These are phyloP conservation scores for Coturnix japonica DNA, from an alignment of 2,113 vertebrate species.

Conservation along the genomic window DNA sequence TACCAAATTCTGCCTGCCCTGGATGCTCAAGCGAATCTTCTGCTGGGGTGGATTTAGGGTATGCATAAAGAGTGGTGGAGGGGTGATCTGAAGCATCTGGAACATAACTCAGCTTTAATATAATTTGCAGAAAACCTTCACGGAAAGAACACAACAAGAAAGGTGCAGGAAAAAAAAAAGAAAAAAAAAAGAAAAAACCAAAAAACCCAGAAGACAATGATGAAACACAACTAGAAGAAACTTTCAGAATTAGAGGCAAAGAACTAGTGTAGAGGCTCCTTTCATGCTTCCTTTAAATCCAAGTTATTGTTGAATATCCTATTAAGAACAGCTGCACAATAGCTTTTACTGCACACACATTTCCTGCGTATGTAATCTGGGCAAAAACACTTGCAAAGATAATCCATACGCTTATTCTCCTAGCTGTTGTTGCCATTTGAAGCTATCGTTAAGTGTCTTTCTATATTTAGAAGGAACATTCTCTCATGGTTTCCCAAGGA, in stretches of 20 bases:
- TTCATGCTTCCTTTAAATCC: neutral
- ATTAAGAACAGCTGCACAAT: neutral
- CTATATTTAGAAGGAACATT: neutral
- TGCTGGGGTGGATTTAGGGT: neutral
- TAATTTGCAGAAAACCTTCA: neutral
- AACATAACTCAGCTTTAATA: neutral
- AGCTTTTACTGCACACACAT: neutral
- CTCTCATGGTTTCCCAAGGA: neutral
- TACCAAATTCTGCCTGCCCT: neutral
- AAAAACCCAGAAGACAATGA: neutral
- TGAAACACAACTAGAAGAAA: neutral
- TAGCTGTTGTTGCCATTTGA: neutral
- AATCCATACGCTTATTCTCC: neutral
- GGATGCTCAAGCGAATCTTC: neutral
- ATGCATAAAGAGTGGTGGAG: neutral
- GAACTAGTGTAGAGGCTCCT: neutral
- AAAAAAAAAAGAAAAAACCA: neutral
- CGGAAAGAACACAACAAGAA: neutral
- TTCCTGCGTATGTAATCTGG: neutral
- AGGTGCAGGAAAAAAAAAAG: neutral
- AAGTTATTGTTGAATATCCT: neutral
- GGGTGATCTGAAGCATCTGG: neutral
- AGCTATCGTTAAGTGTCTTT: neutral
- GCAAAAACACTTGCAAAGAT: neutral
- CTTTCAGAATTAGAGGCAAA: neutral